Evolutionary conservation across 2,888 invertebrate genomes (phyloP), one percentile per base, ranked within the genome.

Genomic region (Euproctis similis): DNA sequence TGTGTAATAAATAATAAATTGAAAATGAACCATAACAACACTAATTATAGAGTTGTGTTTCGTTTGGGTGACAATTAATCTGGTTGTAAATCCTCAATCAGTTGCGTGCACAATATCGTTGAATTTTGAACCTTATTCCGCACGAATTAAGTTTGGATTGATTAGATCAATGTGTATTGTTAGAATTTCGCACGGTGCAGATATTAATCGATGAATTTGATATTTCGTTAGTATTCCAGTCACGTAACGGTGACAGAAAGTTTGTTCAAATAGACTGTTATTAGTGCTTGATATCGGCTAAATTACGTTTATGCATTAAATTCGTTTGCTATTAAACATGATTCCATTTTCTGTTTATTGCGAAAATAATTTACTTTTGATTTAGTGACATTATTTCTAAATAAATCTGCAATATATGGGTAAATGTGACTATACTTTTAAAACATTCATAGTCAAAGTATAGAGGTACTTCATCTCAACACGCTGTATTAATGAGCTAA

Each of bases 181-280:
- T 11, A 10, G 24, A 24, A 23, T 11, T 24, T 13, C 20, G 12
- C 13, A 14, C 7, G 21, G 18, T 1, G 14, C 3, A 24, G 24
- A 27, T 5, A 26, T 19, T 27, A 30, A 37, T 34, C 32, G 32
- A 32, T 29, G 24, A 32, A 37, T 34, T 28, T 23, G 31, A 30
- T 38, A 31, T 28, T 31, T 29, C 24, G 25, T 43, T 43, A 41
- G 28, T 38, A 45, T 45, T 39, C 42, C 32, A 26, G 29, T 25
- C 45, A 47, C 42, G 45, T 39, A 31, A 31, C 17, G 39, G 13
- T 29, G 33, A 29, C 47, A 36, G 34, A 42, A 46, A 45, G 40
- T 41, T 19, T 45, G 36, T 45, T 39, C 26, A 35, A 35, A 34
- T 34, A 34, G 38, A 39, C 35, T 41, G 28, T 28, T 30, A 26